A percentile compares a stretch with the other conserved stretches of the same genome.
These are phyloP conservation scores for Heliconius hermathena DNA, from an alignment of 1,140 invertebrate species.

Conservation along the genomic window DNA sequence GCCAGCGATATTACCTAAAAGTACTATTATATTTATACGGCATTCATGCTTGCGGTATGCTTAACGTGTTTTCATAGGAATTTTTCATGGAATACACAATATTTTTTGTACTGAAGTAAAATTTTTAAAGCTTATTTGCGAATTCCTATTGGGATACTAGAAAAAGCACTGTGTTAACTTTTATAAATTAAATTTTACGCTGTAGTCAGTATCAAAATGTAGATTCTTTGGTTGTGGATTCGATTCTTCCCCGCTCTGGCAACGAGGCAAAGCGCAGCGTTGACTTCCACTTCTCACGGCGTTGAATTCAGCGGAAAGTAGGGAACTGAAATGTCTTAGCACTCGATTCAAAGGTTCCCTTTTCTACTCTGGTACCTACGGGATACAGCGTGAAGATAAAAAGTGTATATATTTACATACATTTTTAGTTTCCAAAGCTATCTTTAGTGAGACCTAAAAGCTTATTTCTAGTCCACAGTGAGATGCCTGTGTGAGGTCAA, in stretches of 20 bases:
- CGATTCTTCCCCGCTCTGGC: too few relatives aligned
- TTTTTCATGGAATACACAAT: not conserved
- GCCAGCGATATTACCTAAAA: not conserved
- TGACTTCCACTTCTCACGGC: too few relatives aligned
- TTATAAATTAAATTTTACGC: not conserved
- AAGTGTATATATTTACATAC: not conserved
- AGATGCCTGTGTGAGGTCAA: not conserved
- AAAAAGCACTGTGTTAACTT: not conserved
- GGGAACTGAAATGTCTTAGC: too few relatives aligned
- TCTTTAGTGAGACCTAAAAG: not conserved
- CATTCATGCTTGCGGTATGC: not conserved
- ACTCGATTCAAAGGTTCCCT: too few relatives aligned
- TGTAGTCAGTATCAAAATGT: not conserved
- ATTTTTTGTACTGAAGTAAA: not conserved
- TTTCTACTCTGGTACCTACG: too few relatives aligned
- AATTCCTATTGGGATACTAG: not conserved
- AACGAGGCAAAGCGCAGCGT: too few relatives aligned
- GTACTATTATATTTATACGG: slow-evolving; percentile 1
- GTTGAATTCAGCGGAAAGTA: too few relatives aligned
- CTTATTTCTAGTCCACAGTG: not conserved
- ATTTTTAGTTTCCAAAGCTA: not conserved
- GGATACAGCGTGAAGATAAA: too few relatives aligned
- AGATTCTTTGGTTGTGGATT: not conserved
- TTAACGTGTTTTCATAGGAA: not conserved
- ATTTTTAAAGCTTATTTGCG: not conserved